These are phyloP conservation scores for Cercopithecus mona DNA, from an alignment of 2,113 vertebrate species.

Conservation along the genomic window DNA sequence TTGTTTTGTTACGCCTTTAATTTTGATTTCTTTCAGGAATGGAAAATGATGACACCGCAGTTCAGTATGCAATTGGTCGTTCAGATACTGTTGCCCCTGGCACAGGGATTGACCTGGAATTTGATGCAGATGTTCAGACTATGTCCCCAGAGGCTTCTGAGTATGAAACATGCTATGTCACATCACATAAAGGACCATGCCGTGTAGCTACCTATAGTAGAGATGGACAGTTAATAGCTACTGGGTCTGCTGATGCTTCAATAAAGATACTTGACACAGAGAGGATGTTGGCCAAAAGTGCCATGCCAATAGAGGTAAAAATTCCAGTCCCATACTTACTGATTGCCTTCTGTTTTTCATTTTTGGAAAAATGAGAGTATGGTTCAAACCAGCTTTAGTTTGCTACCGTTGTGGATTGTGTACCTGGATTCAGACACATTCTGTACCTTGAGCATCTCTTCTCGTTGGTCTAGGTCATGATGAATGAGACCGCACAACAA, in stretches of 20 bases:
- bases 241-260: conserved; percentile 96
- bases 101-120: conserved; percentile 97
- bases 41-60: conserved; percentile 97
- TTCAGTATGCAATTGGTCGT: conserved; percentile 97
- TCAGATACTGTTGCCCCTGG: conserved; percentile 97
- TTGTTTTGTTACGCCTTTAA: neutral
- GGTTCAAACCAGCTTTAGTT: neutral
- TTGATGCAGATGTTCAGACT: conserved; percentile 97
- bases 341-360: neutral
- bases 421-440: neutral
- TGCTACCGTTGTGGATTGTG: rapidly evolving
- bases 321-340: rapidly evolving
- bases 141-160: conserved; percentile 99
- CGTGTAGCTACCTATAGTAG: conserved; percentile 96
- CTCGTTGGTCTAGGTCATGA: conserved; percentile 93
- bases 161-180: conserved; percentile 99
- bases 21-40: conserved; percentile 87
- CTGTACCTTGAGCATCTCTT: neutral
- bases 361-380: neutral
- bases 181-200: conserved; percentile 97
- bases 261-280: conserved; percentile 99
- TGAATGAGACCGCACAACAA: conserved; percentile 99
- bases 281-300: conserved; percentile 98
- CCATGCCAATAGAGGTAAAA: conserved; percentile 97
- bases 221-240: conserved; percentile 97